Percentiles rank a stretch among this genome's conserved stretches.
Evolutionary conservation across 2,113 vertebrate genomes (phyloP).

Genomic region (Sinocyclocheilus anshuiensis): DNA sequence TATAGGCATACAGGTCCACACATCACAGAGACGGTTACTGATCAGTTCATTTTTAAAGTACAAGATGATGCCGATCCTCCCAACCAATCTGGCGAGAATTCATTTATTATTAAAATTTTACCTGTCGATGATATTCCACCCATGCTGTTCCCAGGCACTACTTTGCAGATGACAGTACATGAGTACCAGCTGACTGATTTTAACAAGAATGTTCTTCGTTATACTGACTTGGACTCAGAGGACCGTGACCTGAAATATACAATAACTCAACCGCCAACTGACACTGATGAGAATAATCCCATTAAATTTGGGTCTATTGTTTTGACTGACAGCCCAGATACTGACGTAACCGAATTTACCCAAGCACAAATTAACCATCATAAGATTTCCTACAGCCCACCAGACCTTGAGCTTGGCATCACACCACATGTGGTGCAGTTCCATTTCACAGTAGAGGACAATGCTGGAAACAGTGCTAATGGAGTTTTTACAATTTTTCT

Average conservation of each 20-base stretch:
- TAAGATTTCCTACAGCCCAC: slow-evolving; percentile 88
- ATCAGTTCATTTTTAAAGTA: slow-evolving; percentile 86
- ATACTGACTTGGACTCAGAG: slow-evolving; percentile 90
- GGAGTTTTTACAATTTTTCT: slow-evolving; percentile 87
- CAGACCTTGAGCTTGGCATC: slow-evolving; percentile 87
- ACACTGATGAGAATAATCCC: slow-evolving; percentile 86
- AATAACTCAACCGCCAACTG: slow-evolving; percentile 81
- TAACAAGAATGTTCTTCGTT: slow-evolving; percentile 83
- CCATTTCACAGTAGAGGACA: slow-evolving; percentile 87
- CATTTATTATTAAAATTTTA: slow-evolving; percentile 82
- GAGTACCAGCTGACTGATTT: slow-evolving; percentile 89
- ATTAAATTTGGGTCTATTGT: slow-evolving; percentile 82
- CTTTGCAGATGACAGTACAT: slow-evolving; percentile 86
- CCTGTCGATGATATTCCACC: slow-evolving; percentile 88
- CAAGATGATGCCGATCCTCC: slow-evolving; percentile 95
- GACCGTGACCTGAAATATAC: slow-evolving; percentile 89
- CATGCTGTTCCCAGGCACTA: slow-evolving; percentile 81
- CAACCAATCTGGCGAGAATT: slow-evolving; percentile 82
- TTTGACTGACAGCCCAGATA: slow-evolving; percentile 82
- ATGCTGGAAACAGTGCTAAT: slow-evolving; percentile 80
- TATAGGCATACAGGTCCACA: slow-evolving; percentile 88
- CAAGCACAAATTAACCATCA: slow-evolving; percentile 96
- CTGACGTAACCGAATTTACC: slow-evolving; percentile 85
- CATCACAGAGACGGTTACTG: slow-evolving; percentile 79
- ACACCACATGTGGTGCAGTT: slow-evolving; percentile 89